Conservation (phyloP, 2,888 invertebrate genomes). For the Tillus elongatus region DNA sequence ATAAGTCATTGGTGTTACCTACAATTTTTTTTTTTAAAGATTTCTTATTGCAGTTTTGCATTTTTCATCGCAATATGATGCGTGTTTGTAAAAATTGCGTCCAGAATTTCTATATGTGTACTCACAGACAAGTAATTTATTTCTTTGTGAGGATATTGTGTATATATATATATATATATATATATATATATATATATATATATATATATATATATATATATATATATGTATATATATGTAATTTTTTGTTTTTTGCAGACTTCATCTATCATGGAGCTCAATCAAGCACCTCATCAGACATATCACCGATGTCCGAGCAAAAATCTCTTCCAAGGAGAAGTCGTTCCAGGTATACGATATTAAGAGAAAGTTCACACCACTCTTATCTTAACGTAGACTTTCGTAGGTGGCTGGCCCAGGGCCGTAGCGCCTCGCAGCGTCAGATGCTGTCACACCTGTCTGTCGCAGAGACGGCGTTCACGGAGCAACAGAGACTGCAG, state of each 20-base stretch:
- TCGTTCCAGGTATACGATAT: conserved; percentile 51
- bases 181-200: too few relatives aligned
- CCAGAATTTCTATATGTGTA: too few relatives aligned
- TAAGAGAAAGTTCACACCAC: conserved; percentile 22
- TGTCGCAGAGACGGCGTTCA: conserved; percentile 49
- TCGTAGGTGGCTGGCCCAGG: conserved; percentile 45
- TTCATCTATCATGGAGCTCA: conserved; percentile 67
- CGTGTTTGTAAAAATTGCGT: too few relatives aligned
- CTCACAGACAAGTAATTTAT: too few relatives aligned
- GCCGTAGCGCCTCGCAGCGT: conserved; percentile 41
- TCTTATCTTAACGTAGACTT: conserved; percentile 22
- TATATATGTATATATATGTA: too few relatives aligned
- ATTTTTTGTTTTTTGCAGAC: conserved; percentile 44
- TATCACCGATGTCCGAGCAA: conserved; percentile 69
- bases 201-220: too few relatives aligned
- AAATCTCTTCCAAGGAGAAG: conserved; percentile 64
- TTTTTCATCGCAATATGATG: too few relatives aligned
- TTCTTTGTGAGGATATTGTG: too few relatives aligned
- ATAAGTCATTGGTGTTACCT: too few relatives aligned
- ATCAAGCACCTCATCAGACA: conserved; percentile 68
- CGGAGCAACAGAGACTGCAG: conserved; percentile 39
- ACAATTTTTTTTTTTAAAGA: too few relatives aligned
- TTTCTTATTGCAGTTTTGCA: too few relatives aligned
- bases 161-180: too few relatives aligned
- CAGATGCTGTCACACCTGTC: conserved; percentile 57